Percentiles rank a stretch among this genome's conserved stretches.
phyloP scores from a whole-genome alignment of 2,888 invertebrate genomes.

The Agapetus fuscipes region DNA sequence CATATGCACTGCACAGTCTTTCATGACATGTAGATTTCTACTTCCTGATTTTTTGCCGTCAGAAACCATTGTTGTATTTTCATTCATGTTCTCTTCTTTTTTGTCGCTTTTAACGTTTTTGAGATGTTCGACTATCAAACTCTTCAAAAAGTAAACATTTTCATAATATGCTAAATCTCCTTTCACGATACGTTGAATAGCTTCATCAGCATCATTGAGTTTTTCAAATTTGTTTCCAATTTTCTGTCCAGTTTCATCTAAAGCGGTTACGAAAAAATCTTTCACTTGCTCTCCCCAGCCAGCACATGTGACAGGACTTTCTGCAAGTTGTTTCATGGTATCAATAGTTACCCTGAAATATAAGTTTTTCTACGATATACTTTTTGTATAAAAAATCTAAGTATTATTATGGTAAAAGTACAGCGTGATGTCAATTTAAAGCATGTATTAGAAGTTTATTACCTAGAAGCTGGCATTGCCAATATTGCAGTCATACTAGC shows the following conservation, averaged over 20 bases:
- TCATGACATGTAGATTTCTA: conserved; percentile 68
- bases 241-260: conserved; percentile 55
- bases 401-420: no score
- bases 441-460: conserved; percentile 22
- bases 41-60: conserved; percentile 25
- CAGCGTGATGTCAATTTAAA: no score
- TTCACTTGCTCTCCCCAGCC: conserved; percentile 65
- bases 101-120: conserved; percentile 28
- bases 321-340: conserved; percentile 57
- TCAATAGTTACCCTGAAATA: conserved; percentile 63
- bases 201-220: conserved; percentile 49
- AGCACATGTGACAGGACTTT: conserved; percentile 55
- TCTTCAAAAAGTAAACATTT: conserved; percentile 59
- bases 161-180: conserved; percentile 75
- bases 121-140: conserved; percentile 52
- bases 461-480: conserved; percentile 66
- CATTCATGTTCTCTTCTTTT: conserved; percentile 23
- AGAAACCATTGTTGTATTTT: conserved; percentile 26
- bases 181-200: conserved; percentile 55
- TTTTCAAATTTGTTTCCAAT: conserved; percentile 59
- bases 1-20: conserved; percentile 68
- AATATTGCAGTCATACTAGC: conserved; percentile 80
- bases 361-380: not conserved
- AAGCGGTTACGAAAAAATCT: conserved; percentile 58
- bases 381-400: not conserved